Base-by-base conservation (phyloP, 2,113 vertebrate species). In the Strigops habroptila region DNA sequence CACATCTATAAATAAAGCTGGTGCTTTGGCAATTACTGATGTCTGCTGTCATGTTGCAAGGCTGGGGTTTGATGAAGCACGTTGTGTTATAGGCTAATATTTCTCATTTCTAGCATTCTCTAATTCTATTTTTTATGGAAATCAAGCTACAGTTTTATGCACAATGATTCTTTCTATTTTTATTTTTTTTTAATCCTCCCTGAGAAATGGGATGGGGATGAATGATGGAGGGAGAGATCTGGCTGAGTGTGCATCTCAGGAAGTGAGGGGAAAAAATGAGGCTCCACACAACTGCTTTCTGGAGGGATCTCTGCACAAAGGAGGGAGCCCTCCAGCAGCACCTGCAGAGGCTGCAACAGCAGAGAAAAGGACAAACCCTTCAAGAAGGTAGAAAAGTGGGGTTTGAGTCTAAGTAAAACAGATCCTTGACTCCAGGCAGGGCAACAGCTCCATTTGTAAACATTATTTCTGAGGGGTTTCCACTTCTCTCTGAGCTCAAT, bases 11-110 rank as follows among this genome's bases (percentile, higher is more conserved):
- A 95, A 92, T 91, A 89, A 91, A 88, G 91, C 87, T 88, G 80
- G 35, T 93, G 84, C 60, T 95, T 80, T 87, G 95, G 94, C 96
- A 97, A 87, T 95, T 95, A 92, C 84, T 85, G 90, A 89, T 91
- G 82, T 53, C 91, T 91, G 90, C 93, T 95, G 95, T 70, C 96
- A 88, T n/a, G 60, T 84, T 65, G 86, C 91, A 92, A 87, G 90
- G 84, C 94, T 90, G 82, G 78, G 62, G 16, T 92, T 37, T 91
- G 94, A 94, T 93, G 91, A 93, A 95, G 90, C 70, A 82, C 44
- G 76, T 67, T 73, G n/a, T 85, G 82, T 85, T 91, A 82, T 14
- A 82, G 94, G 86, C 81, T 90, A 90, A 94, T 94, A 95, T 85
- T 95, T 95, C 95, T 95, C 84, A 74, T 91, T 95, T 74, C 95